Evolutionary conservation across 2,797 vertebrate genomes (phyloP).

Genomic region (Lagorchestes hirsutus): DNA sequence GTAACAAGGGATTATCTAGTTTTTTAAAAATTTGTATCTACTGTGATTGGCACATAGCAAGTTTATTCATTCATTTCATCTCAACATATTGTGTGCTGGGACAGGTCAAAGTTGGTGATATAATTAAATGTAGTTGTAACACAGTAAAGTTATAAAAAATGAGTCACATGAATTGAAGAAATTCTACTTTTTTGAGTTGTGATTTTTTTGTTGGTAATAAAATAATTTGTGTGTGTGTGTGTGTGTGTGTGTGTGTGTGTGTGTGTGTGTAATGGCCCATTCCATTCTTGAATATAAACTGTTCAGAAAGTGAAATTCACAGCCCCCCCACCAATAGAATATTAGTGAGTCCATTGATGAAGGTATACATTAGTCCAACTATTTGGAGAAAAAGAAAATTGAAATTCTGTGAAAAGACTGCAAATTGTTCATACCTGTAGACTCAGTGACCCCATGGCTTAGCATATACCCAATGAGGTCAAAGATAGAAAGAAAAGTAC

Average conservation of each 20-base stretch:
- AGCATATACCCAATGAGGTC: not conserved
- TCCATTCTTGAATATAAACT: not conserved
- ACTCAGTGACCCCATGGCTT: not conserved
- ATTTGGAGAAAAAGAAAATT: not conserved
- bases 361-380: not conserved
- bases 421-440: not conserved
- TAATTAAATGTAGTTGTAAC: slow-evolving; percentile 20
- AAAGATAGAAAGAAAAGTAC: not conserved
- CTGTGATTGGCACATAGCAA: not conserved
- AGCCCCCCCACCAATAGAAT: not conserved
- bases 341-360: not conserved
- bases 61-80: slow-evolving; percentile 25
- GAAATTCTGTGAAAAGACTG: not conserved
- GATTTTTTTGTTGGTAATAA: not conserved
- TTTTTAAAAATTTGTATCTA: not conserved
- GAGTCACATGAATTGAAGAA: not conserved
- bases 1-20: not conserved
- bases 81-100: slow-evolving; percentile 48
- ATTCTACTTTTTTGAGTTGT: not conserved
- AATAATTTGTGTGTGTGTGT: not conserved
- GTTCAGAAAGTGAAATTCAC: not conserved
- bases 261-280: too few species aligned
- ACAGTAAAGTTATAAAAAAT: not conserved
- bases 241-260: too few species aligned
- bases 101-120: slow-evolving; percentile 54